Conservation (phyloP, 2,888 invertebrate genomes). For the Drosophila mimetica region DNA sequence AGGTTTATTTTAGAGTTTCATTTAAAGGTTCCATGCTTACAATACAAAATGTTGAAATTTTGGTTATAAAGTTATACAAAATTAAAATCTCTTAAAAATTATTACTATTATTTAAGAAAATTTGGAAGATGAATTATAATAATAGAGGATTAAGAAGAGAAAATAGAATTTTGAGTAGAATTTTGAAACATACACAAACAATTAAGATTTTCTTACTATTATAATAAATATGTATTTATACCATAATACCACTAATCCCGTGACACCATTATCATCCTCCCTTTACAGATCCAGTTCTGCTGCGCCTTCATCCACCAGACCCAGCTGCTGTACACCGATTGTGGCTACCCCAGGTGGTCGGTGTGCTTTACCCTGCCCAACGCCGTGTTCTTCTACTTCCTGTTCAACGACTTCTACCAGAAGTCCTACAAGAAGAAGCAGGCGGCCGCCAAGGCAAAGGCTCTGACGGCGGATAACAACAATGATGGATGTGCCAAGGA, state of each 20-base stretch:
- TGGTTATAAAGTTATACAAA: too few relatives aligned
- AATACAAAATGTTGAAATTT: too few relatives aligned
- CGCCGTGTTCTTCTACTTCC: conserved; percentile 95
- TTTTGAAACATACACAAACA: too few relatives aligned
- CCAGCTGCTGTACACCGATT: conserved; percentile 93
- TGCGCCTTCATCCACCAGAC: conserved; percentile 93
- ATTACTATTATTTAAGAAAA: too few relatives aligned
- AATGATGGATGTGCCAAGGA: conserved; percentile 69
- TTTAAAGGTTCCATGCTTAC: too few relatives aligned
- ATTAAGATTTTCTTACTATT: too few relatives aligned
- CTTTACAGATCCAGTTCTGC: conserved; percentile 93
- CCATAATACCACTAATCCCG: not conserved
- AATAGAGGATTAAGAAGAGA: too few relatives aligned
- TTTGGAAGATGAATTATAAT: too few relatives aligned
- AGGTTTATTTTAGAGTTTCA: too few relatives aligned
- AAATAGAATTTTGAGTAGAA: too few relatives aligned
- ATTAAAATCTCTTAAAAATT: too few relatives aligned
- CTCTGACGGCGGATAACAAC: conserved; percentile 65
- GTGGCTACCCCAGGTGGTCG: conserved; percentile 94
- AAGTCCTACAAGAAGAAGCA: conserved; percentile 87
- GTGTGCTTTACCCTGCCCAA: conserved; percentile 94
- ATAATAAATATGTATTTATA: too few relatives aligned
- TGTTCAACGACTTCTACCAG: conserved; percentile 96
- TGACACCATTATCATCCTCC: not conserved
- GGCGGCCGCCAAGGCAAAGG: conserved; percentile 74